These are phyloP conservation scores for Sinocyclocheilus maitianheensis DNA, from an alignment of 2,113 vertebrate species.

Conservation along the genomic window DNA sequence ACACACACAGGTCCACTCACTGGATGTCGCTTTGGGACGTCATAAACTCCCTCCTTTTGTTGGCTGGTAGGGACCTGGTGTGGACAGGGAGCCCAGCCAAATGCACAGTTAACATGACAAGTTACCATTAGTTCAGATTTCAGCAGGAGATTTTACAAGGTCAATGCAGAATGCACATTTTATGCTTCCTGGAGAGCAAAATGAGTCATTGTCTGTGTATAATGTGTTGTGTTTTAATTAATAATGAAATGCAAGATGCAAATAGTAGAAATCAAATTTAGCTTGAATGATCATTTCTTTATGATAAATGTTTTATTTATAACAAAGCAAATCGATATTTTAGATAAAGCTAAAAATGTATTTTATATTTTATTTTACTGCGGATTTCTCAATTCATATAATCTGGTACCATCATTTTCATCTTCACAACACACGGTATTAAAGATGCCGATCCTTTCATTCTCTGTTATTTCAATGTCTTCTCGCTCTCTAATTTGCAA, in stretches of 20 bases:
- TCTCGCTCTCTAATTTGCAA: conserved; percentile 38
- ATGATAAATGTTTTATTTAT: neutral
- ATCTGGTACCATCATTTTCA: neutral
- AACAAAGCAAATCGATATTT: no score
- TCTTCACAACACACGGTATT: conserved; percentile 1
- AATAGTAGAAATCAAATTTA: neutral
- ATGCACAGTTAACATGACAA: conserved; percentile 59
- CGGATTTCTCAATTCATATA: neutral
- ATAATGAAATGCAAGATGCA: neutral
- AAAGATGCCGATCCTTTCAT: conserved; percentile 29
- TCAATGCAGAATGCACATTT: conserved; percentile 4
- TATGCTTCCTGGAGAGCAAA: conserved; percentile 3
- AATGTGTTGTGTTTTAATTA: neutral
- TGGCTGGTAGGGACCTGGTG: conserved; percentile 97
- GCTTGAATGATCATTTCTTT: neutral
- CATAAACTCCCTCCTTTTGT: conserved; percentile 99
- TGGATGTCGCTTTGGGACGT: conserved; percentile 99
- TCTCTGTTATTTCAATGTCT: conserved; percentile 39
- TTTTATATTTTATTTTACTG: neutral
- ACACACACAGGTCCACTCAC: conserved; percentile 90
- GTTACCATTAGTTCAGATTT: conserved; percentile 65
- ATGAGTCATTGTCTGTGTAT: conserved; percentile 19
- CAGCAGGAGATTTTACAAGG: conserved; percentile 9
- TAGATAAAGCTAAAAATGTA: no score
- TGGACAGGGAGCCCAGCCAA: conserved; percentile 67